A percentile compares a stretch with the other conserved stretches of the same genome.
Conservation (phyloP, 2,797 vertebrate species). For the Gambelia wislizenii region DNA sequence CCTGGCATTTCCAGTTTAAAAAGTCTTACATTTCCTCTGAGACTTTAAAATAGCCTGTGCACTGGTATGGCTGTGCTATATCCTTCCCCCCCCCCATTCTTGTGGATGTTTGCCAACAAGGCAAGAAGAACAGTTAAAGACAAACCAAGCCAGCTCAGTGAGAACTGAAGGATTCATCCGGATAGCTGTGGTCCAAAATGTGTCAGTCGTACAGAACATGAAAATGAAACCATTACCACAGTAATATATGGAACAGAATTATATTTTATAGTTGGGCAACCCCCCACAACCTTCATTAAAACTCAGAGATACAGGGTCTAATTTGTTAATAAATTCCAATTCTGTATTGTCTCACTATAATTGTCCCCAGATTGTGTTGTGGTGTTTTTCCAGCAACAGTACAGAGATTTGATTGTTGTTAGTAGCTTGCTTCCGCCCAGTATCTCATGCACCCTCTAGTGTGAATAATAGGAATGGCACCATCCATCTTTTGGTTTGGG, state of each 20-base stretch:
- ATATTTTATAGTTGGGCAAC: neutral
- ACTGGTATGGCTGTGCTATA: neutral
- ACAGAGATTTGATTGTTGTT: neutral
- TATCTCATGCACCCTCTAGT: fast-evolving
- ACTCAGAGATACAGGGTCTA: neutral
- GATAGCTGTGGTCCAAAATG: neutral
- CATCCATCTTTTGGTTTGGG: neutral
- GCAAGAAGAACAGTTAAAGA: neutral
- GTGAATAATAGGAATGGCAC: neutral
- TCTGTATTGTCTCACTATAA: neutral
- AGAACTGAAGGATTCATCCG: neutral
- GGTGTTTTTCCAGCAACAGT: neutral
- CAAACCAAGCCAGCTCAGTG: neutral
- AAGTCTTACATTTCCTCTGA: neutral
- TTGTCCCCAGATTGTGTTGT: neutral
- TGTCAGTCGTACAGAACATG: neutral
- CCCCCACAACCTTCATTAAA: neutral
- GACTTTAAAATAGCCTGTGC: neutral
- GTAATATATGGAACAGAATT: neutral
- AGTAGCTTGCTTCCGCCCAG: neutral
- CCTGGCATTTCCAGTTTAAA: neutral
- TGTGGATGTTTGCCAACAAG: neutral
- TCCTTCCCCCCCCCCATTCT: neutral
- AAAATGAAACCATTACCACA: neutral
- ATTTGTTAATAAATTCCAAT: slow-evolving; percentile 1